Conservation (phyloP, 2,888 invertebrate species). For the Tetrapedia diversipes region DNA sequence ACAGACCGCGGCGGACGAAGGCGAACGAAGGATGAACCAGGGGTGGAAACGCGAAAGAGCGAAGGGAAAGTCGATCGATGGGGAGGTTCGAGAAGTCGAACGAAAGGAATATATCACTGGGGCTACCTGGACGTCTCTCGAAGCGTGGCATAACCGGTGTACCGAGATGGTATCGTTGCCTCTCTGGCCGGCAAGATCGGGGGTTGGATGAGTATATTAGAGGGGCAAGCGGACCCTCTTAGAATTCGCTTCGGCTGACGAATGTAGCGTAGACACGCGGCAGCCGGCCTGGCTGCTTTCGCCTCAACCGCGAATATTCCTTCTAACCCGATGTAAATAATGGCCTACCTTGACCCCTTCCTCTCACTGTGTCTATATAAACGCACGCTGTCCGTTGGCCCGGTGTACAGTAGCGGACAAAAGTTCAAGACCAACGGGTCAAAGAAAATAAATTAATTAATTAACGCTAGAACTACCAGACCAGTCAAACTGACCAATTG, state of each 20-base stretch:
- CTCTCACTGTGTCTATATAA: neutral
- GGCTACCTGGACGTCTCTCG: slow-evolving; percentile 67
- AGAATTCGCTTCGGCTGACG: slow-evolving; percentile 73
- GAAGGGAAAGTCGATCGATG: slow-evolving; percentile 37
- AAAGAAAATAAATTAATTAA: too few relatives aligned
- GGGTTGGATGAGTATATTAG: slow-evolving; percentile 76
- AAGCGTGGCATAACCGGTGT: slow-evolving; percentile 71
- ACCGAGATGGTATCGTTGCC: slow-evolving; percentile 65
- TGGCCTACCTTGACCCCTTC: slow-evolving; percentile 73
- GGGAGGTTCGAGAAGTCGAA: slow-evolving; percentile 46
- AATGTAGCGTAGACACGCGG: slow-evolving; percentile 77
- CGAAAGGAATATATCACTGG: slow-evolving; percentile 65
- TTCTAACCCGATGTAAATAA: slow-evolving; percentile 66
- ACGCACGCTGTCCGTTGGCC: too few relatives aligned
- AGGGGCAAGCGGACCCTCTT: slow-evolving; percentile 60
- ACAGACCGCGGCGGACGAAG: neutral
- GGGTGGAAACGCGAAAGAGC: slow-evolving; percentile 41
- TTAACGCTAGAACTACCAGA: too few relatives aligned
- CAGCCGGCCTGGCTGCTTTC: slow-evolving; percentile 44
- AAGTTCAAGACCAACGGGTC: too few relatives aligned
- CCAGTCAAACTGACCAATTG: too few relatives aligned
- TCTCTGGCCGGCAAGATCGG: slow-evolving; percentile 59
- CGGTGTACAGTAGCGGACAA: too few relatives aligned
- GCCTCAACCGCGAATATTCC: slow-evolving; percentile 67
- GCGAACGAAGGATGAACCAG: neutral